Evolutionary conservation across 2,888 invertebrate species (phyloP).

Genomic region (Eilema griseolum): DNA sequence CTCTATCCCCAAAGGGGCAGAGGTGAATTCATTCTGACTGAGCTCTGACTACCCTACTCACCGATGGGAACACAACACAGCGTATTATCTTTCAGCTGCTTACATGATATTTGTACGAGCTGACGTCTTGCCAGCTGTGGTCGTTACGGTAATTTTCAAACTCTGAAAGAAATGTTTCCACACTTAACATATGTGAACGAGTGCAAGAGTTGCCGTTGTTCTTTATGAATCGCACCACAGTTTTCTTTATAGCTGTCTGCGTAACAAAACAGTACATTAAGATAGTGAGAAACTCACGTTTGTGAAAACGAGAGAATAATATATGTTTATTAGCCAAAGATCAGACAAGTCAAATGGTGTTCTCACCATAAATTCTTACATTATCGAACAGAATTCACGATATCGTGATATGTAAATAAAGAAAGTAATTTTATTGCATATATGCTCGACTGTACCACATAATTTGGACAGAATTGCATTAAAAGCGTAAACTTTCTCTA

Average conservation of each 20-base stretch:
- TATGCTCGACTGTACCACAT: not conserved
- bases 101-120: not conserved
- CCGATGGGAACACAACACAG: too few relatives aligned
- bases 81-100: not conserved
- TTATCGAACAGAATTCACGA: not conserved
- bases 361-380: not conserved
- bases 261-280: not conserved
- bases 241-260: not conserved
- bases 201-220: not conserved
- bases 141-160: constrained; percentile 3
- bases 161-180: not conserved
- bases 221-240: not conserved
- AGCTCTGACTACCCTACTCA: too few relatives aligned
- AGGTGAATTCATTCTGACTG: too few relatives aligned
- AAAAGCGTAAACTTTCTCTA: constrained; percentile 10
- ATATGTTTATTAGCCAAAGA: constrained; percentile 5
- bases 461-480: constrained; percentile 1
- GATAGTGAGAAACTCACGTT: not conserved
- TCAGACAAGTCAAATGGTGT: not conserved
- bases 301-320: not conserved
- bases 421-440: constrained; percentile 7
- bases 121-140: not conserved
- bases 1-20: too few relatives aligned
- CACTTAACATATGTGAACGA: not conserved
- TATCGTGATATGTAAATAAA: constrained; percentile 5